phyloP scores from a whole-genome alignment of 2,888 invertebrate species.

The Drosophila helvetica region DNA sequence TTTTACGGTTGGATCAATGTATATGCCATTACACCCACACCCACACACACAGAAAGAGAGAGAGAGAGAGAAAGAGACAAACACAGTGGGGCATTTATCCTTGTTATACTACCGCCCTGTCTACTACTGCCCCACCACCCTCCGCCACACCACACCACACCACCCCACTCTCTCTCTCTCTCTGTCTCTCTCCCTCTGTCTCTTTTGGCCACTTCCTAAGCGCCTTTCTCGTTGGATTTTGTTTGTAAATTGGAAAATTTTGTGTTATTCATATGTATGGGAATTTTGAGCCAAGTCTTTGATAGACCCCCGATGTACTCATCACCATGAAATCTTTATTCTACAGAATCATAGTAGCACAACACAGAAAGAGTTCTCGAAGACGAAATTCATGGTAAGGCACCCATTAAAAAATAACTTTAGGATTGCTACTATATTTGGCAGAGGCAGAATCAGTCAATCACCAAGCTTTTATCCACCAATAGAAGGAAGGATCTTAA shows the following conservation, averaged over 20 bases:
- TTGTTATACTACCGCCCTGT: conserved; percentile 64
- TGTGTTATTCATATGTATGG: conserved; percentile 31
- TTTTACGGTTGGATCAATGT: conserved; percentile 80
- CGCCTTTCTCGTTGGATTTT: conserved; percentile 58
- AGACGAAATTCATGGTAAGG: no score
- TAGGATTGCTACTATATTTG: no score
- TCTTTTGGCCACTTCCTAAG: conserved; percentile 21
- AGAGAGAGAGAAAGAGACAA: conserved; percentile 1
- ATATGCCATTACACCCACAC: conserved; percentile 65
- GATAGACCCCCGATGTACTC: not conserved
- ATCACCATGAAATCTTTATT: not conserved
- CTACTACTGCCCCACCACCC: conserved; percentile 8
- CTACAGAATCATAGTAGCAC: no score
- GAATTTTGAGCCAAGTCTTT: not conserved
- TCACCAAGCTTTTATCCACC: no score
- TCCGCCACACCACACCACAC: not conserved
- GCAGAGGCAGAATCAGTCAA: not conserved
- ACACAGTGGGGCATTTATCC: conserved; percentile 73
- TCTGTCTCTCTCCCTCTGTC: not conserved
- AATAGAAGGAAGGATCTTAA: no score
- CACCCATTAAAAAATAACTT: no score
- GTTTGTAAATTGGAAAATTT: conserved; percentile 82
- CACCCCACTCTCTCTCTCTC: not conserved
- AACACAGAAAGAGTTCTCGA: not conserved
- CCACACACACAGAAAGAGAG: conserved; percentile 30